These are phyloP conservation scores for Ichneumoninae sp. DNA, from an alignment of 2,888 invertebrate genomes.

Conservation along the genomic window DNA sequence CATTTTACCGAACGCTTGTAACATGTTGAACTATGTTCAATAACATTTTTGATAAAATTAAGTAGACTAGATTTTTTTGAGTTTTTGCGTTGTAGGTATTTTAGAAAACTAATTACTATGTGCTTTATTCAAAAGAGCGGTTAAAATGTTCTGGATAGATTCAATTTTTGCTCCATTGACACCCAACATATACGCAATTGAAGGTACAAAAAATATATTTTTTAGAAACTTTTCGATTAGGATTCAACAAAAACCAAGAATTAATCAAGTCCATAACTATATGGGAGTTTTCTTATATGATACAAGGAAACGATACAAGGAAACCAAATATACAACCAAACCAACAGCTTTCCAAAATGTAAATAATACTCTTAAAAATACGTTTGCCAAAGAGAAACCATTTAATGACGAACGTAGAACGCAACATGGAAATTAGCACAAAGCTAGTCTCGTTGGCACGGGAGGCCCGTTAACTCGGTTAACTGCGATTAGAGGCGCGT, in stretches of 20 bases:
- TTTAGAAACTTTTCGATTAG: background rate
- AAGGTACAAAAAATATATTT: background rate
- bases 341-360: background rate
- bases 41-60: no score
- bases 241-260: background rate
- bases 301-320: background rate
- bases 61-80: no score
- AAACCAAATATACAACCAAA: background rate
- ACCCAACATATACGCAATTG: background rate
- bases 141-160: background rate
- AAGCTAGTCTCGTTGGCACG: conserved; percentile 38
- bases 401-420: background rate
- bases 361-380: background rate
- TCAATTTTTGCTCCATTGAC: background rate
- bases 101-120: background rate
- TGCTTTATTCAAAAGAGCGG: background rate
- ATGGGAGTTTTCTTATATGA: background rate
- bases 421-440: conserved; percentile 15
- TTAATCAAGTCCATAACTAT: background rate
- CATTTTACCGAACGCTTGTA: no score
- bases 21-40: no score
- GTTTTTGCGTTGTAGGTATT: background rate
- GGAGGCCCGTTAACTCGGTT: conserved; percentile 54
- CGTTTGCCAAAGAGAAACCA: background rate
- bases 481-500: conserved; percentile 60